Evolutionary conservation across 53 echinoderm and acorn worm species (phyloP).

Genomic region (Holothuria scabra): DNA sequence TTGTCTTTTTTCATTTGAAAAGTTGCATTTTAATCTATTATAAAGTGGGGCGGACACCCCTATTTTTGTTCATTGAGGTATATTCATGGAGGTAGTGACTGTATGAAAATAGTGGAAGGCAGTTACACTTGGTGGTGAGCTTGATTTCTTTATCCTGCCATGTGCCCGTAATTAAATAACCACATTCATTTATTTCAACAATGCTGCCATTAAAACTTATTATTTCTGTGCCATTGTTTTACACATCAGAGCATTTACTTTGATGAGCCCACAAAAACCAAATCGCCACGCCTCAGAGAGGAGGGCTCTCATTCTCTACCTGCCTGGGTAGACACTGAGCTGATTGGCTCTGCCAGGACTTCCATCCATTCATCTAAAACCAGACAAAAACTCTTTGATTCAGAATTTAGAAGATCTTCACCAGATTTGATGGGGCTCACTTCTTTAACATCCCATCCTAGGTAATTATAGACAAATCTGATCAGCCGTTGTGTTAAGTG

Average conservation of each 20-base stretch:
- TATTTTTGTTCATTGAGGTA: too few species aligned
- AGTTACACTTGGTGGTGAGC: too few species aligned
- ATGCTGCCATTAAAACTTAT: too few species aligned
- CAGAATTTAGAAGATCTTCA: conserved; percentile 5
- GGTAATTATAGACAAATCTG: background rate
- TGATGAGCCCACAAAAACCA: conserved; percentile 82
- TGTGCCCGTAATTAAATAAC: too few species aligned
- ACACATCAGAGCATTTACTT: conserved; percentile 70
- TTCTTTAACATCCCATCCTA: conserved; percentile 5
- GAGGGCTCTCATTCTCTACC: conserved; percentile 58
- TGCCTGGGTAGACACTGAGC: conserved; percentile 83
- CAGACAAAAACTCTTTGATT: conserved; percentile 39
- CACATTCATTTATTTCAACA: too few species aligned
- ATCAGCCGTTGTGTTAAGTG: background rate
- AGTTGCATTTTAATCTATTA: too few species aligned
- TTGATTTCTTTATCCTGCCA: too few species aligned
- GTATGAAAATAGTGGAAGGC: too few species aligned
- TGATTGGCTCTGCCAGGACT: conserved; percentile 46
- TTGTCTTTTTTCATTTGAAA: too few species aligned
- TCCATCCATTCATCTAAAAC: conserved; percentile 28
- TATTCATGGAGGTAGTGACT: too few species aligned
- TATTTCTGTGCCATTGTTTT: background rate
- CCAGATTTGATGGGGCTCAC: background rate
- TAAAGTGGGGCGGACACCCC: too few species aligned
- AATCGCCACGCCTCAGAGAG: conserved; percentile 50